Evolutionary conservation across 2,888 invertebrate genomes (phyloP).

Genomic region (Papilio elwesi): DNA sequence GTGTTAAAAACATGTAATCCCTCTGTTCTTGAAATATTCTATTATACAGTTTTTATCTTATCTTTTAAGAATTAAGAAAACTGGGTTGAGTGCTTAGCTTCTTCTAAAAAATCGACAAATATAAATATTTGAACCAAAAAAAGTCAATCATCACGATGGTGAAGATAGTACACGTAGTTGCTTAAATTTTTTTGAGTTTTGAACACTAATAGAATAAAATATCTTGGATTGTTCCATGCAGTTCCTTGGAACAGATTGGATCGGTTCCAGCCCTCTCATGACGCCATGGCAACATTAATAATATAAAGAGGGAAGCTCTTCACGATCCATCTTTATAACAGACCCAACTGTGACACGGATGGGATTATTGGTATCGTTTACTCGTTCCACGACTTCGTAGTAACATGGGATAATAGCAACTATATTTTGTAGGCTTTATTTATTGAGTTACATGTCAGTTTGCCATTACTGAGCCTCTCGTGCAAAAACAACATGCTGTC

Average conservation of each 20-base stretch:
- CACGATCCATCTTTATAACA: not conserved
- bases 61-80: too few relatives aligned
- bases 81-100: too few relatives aligned
- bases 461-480: not conserved
- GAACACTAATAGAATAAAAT: not conserved
- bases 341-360: not conserved
- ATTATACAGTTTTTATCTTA: too few relatives aligned
- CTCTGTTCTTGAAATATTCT: too few relatives aligned
- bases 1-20: too few relatives aligned
- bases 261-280: conserved; percentile 3
- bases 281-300: not conserved
- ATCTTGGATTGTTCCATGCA: not conserved
- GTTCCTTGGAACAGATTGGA: not conserved
- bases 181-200: too few relatives aligned
- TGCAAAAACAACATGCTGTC: conserved; percentile 1
- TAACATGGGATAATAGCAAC: not conserved
- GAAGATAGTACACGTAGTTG: too few relatives aligned
- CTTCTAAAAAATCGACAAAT: too few relatives aligned
- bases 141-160: too few relatives aligned
- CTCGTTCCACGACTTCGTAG: not conserved
- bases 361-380: not conserved
- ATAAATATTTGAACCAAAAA: too few relatives aligned
- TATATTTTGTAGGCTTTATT: not conserved
- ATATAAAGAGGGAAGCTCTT: conserved; percentile 2
- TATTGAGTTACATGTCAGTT: not conserved